Conservation (phyloP, 2,113 vertebrate species). For the Isichthys henryi region DNA sequence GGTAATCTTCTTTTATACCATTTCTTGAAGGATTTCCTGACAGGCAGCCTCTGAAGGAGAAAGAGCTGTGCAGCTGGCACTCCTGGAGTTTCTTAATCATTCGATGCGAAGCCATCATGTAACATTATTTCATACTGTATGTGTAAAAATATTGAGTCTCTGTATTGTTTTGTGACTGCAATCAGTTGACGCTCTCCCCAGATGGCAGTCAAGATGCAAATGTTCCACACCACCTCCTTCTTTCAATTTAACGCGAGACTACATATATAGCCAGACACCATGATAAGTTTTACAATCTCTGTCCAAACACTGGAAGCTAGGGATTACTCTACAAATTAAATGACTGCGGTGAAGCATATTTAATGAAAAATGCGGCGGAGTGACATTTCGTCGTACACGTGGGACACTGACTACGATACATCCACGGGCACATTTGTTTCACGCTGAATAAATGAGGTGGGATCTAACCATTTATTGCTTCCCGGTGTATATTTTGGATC, state of each 20-base stretch:
- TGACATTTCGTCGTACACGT: not conserved
- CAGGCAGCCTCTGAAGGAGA: not conserved
- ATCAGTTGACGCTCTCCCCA: not conserved
- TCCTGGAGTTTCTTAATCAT: not conserved
- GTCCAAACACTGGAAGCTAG: constrained; percentile 4
- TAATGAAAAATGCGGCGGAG: constrained; percentile 4
- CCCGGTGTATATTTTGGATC: constrained; percentile 1
- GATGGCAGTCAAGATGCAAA: not conserved
- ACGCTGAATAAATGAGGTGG: not conserved
- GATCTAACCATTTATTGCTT: not conserved
- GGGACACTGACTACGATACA: not conserved
- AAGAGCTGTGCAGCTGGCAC: not conserved
- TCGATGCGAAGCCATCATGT: not conserved
- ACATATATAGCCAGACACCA: not conserved
- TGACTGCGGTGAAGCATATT: not conserved
- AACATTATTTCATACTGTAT: not conserved
- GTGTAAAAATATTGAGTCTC: not conserved
- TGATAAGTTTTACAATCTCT: constrained; percentile 13
- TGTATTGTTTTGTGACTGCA: not conserved
- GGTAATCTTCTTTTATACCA: not conserved
- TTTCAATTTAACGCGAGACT: not conserved
- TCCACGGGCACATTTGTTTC: not conserved
- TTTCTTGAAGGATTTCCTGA: not conserved
- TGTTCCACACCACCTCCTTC: not conserved
- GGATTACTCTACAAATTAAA: constrained; percentile 21